phyloP scores from a whole-genome alignment of 2,797 vertebrate genomes.

The Bradypus variegatus region DNA sequence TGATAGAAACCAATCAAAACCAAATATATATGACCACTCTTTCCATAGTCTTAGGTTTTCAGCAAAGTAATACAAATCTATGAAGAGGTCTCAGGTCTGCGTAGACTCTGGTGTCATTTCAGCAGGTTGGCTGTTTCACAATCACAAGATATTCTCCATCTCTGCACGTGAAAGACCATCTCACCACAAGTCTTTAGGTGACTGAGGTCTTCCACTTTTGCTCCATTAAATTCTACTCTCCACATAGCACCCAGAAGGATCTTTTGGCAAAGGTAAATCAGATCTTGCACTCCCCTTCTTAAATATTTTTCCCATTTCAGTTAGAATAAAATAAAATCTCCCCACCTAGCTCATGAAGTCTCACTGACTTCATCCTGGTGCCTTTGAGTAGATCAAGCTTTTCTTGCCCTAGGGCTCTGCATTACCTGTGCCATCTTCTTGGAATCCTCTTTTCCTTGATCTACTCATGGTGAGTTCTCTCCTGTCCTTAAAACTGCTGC shows the following conservation, averaged over 20 bases:
- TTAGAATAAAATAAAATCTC: not conserved
- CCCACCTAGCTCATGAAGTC: not conserved
- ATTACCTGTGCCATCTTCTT: not conserved
- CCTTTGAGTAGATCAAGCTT: not conserved
- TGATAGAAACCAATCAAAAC: not conserved
- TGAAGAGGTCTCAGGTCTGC: accelerated
- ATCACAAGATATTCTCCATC: too few species aligned
- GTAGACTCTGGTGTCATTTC: not conserved
- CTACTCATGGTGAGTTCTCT: not conserved
- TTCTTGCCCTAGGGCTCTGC: not conserved
- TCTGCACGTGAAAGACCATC: not conserved
- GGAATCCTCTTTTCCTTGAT: not conserved
- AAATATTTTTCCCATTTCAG: not conserved
- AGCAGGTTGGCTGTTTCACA: not conserved
- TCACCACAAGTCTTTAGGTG: not conserved
- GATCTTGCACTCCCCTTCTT: not conserved
- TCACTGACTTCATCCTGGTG: not conserved
- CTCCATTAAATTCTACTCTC: not conserved
- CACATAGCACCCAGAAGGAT: not conserved
- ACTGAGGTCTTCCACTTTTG: not conserved
- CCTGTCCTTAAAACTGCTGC: not conserved
- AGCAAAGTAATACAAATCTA: not conserved
- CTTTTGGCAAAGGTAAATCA: not conserved
- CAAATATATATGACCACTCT: accelerated
- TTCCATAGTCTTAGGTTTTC: not conserved